These are phyloP conservation scores for Amblyjoppa proteus DNA, from an alignment of 2,888 invertebrate species.

Conservation along the genomic window DNA sequence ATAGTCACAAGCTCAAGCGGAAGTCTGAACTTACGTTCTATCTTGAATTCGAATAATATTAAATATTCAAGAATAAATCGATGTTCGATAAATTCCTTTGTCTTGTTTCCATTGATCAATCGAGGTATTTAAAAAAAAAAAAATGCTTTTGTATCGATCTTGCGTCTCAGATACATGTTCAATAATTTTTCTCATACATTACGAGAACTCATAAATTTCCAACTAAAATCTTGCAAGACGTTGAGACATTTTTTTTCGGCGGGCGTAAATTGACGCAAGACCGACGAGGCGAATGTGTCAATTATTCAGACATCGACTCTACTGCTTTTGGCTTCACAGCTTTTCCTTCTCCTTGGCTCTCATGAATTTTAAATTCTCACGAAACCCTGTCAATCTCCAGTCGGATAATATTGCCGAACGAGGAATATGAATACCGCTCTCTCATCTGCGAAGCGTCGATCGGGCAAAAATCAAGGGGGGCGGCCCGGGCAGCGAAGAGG, in stretches of 20 bases:
- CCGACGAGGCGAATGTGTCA: background rate
- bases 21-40: too few relatives aligned
- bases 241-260: background rate
- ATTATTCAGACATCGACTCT: background rate
- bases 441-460: slow-evolving; percentile 27
- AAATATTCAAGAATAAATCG: too few relatives aligned
- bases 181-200: background rate
- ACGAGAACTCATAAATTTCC: background rate
- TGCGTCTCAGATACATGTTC: too few relatives aligned
- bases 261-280: background rate
- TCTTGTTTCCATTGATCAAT: too few relatives aligned
- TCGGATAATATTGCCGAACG: slow-evolving; percentile 55
- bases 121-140: too few relatives aligned
- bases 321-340: slow-evolving; percentile 3
- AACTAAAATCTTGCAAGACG: background rate
- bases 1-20: too few relatives aligned
- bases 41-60: too few relatives aligned
- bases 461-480: background rate
- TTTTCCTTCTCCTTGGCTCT: background rate
- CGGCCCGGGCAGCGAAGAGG: slow-evolving; percentile 12
- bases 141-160: too few relatives aligned
- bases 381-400: slow-evolving; percentile 40
- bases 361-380: slow-evolving; percentile 33
- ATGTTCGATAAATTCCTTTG: too few relatives aligned
- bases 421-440: slow-evolving; percentile 56